Percentiles rank a stretch among this genome's conserved stretches.
Evolutionary conservation across 1,140 invertebrate genomes (phyloP).

Genomic region (Leguminivora glycinivorella): DNA sequence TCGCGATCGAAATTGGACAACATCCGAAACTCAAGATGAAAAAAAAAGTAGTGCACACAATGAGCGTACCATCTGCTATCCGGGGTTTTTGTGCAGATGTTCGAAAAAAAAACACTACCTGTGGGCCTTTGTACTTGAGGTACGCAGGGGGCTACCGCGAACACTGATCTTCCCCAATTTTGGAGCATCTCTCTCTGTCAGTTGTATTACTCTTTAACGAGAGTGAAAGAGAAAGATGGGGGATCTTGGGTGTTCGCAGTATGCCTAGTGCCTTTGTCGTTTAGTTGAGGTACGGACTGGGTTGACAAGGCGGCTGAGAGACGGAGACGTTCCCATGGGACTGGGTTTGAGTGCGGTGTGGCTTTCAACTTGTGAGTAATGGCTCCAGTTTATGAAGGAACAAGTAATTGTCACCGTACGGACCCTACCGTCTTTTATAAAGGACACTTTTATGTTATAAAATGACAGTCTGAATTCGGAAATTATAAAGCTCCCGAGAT

Average conservation of each 20-base stretch:
- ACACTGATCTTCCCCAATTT: too few species aligned
- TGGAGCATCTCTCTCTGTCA: too few species aligned
- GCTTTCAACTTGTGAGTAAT: not conserved
- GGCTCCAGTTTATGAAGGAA: not conserved
- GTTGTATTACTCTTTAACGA: too few species aligned
- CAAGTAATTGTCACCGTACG: too few species aligned
- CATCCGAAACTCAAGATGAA: constrained; percentile 4
- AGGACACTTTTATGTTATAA: too few species aligned
- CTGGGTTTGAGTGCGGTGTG: not conserved
- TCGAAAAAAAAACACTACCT: constrained; percentile 5
- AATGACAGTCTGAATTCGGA: too few species aligned
- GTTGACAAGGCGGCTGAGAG: not conserved
- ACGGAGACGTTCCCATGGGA: constrained; percentile 4
- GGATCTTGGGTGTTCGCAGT: too few species aligned
- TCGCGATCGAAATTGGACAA: constrained; percentile 16
- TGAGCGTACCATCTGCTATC: constrained; percentile 9
- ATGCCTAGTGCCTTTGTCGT: too few species aligned
- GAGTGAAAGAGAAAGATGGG: too few species aligned
- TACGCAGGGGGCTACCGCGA: not conserved
- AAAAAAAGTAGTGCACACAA: constrained; percentile 13
- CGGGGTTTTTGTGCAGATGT: constrained; percentile 13
- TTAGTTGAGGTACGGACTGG: not conserved
- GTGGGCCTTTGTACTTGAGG: not conserved
- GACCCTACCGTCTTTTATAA: too few species aligned
- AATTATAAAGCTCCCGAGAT: too few species aligned